Conservation (phyloP, 1,140 invertebrate genomes). For the Riptortus pedestris region DNA sequence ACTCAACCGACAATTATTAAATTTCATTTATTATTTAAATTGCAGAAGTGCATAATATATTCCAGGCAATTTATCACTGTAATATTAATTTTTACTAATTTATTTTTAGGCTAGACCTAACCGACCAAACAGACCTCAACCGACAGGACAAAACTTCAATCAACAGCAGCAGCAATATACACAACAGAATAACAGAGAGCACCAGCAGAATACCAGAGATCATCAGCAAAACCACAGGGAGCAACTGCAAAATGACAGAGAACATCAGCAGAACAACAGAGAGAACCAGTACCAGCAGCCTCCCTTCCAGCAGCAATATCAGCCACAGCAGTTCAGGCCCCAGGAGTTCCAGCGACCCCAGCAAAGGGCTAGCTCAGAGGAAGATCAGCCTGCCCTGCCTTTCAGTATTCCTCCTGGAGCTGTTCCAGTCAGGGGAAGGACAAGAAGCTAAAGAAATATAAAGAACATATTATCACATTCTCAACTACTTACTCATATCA, state of each 20-base stretch:
- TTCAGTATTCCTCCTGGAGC: slow-evolving; percentile 29
- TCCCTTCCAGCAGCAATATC: slow-evolving; percentile 23
- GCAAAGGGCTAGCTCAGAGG: slow-evolving; percentile 16
- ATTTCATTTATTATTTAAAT: too few relatives aligned
- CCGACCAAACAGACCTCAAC: not conserved
- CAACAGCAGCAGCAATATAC: not conserved
- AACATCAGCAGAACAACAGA: slow-evolving; percentile 31
- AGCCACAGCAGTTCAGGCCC: slow-evolving; percentile 24
- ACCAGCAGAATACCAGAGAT: not conserved
- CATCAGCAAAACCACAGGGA: too few relatives aligned
- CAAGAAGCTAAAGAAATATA: not conserved
- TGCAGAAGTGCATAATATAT: too few relatives aligned
- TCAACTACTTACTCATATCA: not conserved
- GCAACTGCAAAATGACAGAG: too few relatives aligned
- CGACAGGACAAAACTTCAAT: not conserved
- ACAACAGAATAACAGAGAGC: not conserved
- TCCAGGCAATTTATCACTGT: too few relatives aligned
- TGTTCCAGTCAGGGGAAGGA: slow-evolving; percentile 23
- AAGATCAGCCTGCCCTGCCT: slow-evolving; percentile 11
- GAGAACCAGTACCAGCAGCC: slow-evolving; percentile 26
- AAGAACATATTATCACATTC: not conserved
- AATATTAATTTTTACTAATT: not conserved
- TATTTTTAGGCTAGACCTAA: not conserved
- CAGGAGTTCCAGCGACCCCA: slow-evolving; percentile 27
- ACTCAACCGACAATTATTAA: too few relatives aligned